A percentile compares a stretch with the other conserved stretches of the same genome.
Conservation (phyloP, 2,797 vertebrate genomes). For the Alosa sapidissima region DNA sequence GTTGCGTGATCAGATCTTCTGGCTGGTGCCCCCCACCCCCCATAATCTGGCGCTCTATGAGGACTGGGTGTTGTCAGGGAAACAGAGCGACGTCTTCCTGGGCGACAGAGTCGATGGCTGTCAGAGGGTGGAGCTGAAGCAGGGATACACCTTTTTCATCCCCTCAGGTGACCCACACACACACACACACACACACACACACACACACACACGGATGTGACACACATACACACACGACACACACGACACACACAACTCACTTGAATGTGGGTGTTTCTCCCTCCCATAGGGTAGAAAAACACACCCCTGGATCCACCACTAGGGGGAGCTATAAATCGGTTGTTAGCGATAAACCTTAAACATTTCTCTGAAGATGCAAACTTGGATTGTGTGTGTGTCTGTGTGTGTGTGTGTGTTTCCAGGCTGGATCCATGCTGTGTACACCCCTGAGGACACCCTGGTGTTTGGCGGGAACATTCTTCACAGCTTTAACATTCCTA, state of each 20-base stretch:
- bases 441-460: constrained; percentile 93
- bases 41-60: constrained; percentile 94
- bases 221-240: neutral
- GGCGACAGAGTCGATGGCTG: constrained; percentile 93
- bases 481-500: constrained; percentile 99
- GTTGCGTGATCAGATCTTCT: constrained; percentile 85
- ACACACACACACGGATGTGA: no score
- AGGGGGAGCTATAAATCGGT: neutral
- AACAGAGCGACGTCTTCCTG: constrained; percentile 95
- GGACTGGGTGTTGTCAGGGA: constrained; percentile 96
- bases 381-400: constrained; percentile 6
- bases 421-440: constrained; percentile 99
- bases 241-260: neutral
- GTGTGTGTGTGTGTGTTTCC: constrained; percentile 34
- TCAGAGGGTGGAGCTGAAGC: constrained; percentile 92
- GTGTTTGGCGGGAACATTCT: constrained; percentile 98
- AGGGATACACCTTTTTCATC: constrained; percentile 96
- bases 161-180: constrained; percentile 83
- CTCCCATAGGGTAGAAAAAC: no score
- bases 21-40: constrained; percentile 93
- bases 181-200: neutral
- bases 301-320: neutral
- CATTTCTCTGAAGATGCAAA: neutral
- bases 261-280: no score
- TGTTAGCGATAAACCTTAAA: neutral